Conservation (phyloP, 2,113 vertebrate species). For the Stigmatopora nigra region DNA sequence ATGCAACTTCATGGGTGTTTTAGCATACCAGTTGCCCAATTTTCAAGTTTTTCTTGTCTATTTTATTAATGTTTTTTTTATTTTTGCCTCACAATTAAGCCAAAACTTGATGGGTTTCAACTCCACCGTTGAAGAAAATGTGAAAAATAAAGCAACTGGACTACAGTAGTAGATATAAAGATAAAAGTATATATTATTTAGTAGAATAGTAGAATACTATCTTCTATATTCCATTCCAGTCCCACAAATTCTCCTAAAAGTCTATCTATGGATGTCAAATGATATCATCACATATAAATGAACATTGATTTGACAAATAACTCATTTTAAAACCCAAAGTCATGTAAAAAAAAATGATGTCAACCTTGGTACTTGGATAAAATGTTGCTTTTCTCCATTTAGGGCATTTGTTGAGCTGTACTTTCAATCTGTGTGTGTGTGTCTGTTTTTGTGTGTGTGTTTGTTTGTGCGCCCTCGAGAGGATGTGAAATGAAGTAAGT, state of each 20-base stretch:
- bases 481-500: constrained; percentile 70
- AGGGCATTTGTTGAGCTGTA: not conserved
- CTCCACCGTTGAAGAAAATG: not conserved
- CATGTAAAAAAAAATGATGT: not conserved
- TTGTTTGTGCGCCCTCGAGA: constrained; percentile 36
- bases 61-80: too few relatives aligned
- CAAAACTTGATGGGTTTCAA: not conserved
- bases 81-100: not conserved
- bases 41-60: too few relatives aligned
- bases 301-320: not conserved
- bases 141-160: not conserved
- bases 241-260: not conserved
- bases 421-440: constrained; percentile 39
- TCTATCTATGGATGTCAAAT: not conserved
- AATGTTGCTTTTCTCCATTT: not conserved
- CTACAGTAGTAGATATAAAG: not conserved
- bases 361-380: not conserved
- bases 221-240: not conserved
- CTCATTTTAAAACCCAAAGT: not conserved
- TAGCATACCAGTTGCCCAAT: too few relatives aligned
- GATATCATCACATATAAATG: not conserved
- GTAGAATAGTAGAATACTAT: too few relatives aligned
- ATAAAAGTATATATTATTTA: not conserved
- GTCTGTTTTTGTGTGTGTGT: constrained; percentile 11
- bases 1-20: too few relatives aligned